These are phyloP conservation scores for Chanos chanos DNA, from an alignment of 2,797 vertebrate genomes.

Conservation along the genomic window DNA sequence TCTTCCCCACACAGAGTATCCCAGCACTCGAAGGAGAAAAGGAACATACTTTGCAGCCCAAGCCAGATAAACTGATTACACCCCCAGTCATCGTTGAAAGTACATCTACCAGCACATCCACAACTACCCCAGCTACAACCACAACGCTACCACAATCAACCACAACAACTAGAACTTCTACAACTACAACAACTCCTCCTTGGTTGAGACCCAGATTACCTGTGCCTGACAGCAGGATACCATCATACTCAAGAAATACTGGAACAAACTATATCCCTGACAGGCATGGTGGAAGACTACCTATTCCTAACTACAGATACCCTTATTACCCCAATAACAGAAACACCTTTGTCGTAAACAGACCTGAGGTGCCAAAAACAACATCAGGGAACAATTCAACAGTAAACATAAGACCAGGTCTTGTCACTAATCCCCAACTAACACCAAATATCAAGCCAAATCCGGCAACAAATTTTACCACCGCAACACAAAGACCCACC, in stretches of 20 bases:
- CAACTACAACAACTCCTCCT: conserved; percentile 12
- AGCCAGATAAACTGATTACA: conserved; percentile 11
- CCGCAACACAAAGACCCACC: not conserved
- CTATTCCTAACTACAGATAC: conserved; percentile 31
- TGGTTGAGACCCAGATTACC: conserved; percentile 42
- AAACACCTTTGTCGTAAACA: conserved; percentile 51
- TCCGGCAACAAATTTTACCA: not conserved
- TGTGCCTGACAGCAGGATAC: conserved; percentile 45
- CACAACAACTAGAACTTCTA: conserved; percentile 11
- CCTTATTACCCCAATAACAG: conserved; percentile 49
- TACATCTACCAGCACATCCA: conserved; percentile 27
- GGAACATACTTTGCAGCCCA: conserved; percentile 6
- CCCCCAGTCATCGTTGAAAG: conserved; percentile 5
- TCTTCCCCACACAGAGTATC: conserved; percentile 46
- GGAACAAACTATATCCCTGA: conserved; percentile 74
- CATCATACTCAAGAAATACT: conserved; percentile 60
- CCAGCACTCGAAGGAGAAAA: conserved; percentile 53
- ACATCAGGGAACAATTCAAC: conserved; percentile 10
- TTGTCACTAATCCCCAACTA: conserved; percentile 13
- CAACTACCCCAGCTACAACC: conserved; percentile 38
- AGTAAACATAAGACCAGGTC: conserved; percentile 35
- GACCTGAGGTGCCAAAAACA: conserved; percentile 13
- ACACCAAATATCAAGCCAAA: not conserved
- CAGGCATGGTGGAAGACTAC: conserved; percentile 57
- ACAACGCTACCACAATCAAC: conserved; percentile 13